Percentiles rank a stretch among this genome's conserved stretches.
Evolutionary conservation across 1,140 invertebrate genomes (phyloP).

Genomic region (Teleogryllus occipitalis): DNA sequence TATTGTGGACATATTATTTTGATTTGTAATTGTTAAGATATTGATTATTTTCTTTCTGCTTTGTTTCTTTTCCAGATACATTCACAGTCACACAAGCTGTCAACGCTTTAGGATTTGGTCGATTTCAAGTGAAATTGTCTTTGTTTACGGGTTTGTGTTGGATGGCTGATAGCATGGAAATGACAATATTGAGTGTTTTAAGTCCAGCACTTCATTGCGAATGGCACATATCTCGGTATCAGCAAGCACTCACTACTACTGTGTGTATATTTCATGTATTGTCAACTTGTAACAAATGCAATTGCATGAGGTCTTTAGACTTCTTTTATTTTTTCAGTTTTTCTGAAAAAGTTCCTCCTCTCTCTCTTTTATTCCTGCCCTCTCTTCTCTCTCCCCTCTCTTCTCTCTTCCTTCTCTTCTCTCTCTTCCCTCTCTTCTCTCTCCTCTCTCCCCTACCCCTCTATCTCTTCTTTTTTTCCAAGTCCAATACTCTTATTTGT

Average conservation of each 20-base stretch:
- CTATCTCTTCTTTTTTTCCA: slow-evolving; percentile 21
- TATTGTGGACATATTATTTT: too few species aligned
- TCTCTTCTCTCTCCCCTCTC: background rate
- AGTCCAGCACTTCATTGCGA: slow-evolving; percentile 88
- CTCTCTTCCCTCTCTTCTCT: slow-evolving; percentile 13
- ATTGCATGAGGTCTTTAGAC: background rate
- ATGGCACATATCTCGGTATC: slow-evolving; percentile 80
- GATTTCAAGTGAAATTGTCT: slow-evolving; percentile 87
- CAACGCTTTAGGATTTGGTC: slow-evolving; percentile 91
- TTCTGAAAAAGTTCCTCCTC: background rate
- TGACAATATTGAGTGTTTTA: slow-evolving; percentile 91
- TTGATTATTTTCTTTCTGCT: too few species aligned
- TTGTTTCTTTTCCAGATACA: slow-evolving; percentile 59
- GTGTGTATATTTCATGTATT: slow-evolving; percentile 35
- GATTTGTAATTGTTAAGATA: too few species aligned
- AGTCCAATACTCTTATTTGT: too few species aligned
- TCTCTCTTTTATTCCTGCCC: background rate
- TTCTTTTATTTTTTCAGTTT: background rate
- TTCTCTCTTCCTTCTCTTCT: slow-evolving; percentile 19
- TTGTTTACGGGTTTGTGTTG: slow-evolving; percentile 79
- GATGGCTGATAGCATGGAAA: slow-evolving; percentile 99
- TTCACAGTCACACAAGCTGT: slow-evolving; percentile 92
- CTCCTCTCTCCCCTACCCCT: slow-evolving; percentile 18
- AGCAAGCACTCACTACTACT: slow-evolving; percentile 65
- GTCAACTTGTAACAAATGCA: background rate